A percentile compares a stretch with the other conserved stretches of the same genome.
These are phyloP conservation scores for Hormaphis cornu DNA, from an alignment of 1,140 invertebrate species.

Conservation along the genomic window DNA sequence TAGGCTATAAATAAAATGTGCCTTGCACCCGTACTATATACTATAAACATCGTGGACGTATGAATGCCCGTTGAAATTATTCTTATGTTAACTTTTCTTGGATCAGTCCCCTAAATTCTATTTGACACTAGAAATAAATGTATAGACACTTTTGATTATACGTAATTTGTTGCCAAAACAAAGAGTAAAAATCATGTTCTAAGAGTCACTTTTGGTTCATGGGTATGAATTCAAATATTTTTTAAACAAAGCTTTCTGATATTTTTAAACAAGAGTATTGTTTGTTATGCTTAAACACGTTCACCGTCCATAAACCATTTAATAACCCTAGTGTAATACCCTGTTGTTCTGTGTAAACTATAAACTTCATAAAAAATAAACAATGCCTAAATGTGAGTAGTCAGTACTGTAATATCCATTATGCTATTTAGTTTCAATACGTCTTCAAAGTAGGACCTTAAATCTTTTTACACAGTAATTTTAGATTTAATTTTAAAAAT, in stretches of 20 bases:
- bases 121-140: background rate
- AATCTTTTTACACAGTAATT: too few species aligned
- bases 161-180: background rate
- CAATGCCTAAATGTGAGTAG: too few species aligned
- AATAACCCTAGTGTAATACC: too few species aligned
- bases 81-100: background rate
- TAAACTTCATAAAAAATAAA: too few species aligned
- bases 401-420: too few species aligned
- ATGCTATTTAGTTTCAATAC: too few species aligned
- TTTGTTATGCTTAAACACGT: background rate
- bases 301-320: background rate
- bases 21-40: background rate
- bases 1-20: constrained; percentile 12
- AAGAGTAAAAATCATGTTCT: background rate
- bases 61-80: background rate
- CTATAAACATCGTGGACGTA: background rate
- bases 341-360: too few species aligned
- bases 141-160: background rate
- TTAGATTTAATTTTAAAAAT: too few species aligned
- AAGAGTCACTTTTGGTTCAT: background rate
- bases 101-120: background rate
- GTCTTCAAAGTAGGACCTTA: too few species aligned
- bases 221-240: background rate
- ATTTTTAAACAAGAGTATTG: background rate
- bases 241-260: background rate